phyloP scores from a whole-genome alignment of 2,113 vertebrate genomes.

The Ammodytes dubius region DNA sequence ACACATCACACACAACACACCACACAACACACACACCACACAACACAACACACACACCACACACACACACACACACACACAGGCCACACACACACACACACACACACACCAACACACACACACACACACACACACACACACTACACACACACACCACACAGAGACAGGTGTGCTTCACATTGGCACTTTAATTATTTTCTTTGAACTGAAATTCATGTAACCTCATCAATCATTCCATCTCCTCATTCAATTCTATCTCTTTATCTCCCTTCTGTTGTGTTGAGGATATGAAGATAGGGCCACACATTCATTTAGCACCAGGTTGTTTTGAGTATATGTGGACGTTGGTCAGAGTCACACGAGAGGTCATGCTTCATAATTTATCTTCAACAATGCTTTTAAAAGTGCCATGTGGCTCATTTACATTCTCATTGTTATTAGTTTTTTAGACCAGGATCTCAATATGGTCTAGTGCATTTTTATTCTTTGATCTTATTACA shows the following conservation, averaged over 20 bases:
- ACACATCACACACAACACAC: slow-evolving; percentile 31
- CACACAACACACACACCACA: background rate
- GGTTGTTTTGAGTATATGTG: slow-evolving; percentile 52
- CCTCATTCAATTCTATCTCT: slow-evolving; percentile 22
- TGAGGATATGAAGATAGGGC: slow-evolving; percentile 55
- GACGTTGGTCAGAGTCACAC: slow-evolving; percentile 32
- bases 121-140: background rate
- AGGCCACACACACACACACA: slow-evolving; percentile 1
- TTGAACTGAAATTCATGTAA: slow-evolving; percentile 30
- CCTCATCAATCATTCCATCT: slow-evolving; percentile 59
- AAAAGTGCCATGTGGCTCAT: slow-evolving; percentile 2
- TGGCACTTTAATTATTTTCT: slow-evolving; percentile 8
- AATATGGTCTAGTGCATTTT: slow-evolving; percentile 21
- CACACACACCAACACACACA: background rate
- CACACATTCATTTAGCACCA: slow-evolving; percentile 62
- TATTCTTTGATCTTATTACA: slow-evolving; percentile 38
- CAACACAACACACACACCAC: background rate
- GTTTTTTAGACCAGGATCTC: background rate
- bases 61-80: too few species aligned
- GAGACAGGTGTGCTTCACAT: background rate
- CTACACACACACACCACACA: background rate
- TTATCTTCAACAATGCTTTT: too few species aligned
- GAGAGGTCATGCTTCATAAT: slow-evolving; percentile 40
- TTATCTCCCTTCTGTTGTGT: slow-evolving; percentile 24
- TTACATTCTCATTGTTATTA: background rate